These are phyloP conservation scores for Procambarus clarkii DNA, from an alignment of 1,140 invertebrate species.

Conservation along the genomic window DNA sequence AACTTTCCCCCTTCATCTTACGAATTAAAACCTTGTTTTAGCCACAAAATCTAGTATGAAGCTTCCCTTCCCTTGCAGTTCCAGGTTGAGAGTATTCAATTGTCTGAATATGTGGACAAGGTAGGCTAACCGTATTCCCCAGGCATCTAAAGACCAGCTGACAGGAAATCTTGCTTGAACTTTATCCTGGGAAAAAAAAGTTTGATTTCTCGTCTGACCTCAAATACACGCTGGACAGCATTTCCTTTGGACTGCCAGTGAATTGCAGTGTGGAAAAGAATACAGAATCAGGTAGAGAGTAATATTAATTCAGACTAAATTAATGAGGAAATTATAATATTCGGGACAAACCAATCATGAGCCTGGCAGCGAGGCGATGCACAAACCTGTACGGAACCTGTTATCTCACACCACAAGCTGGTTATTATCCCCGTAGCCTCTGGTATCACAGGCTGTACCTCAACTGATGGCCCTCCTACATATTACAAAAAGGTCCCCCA, in stretches of 20 bases:
- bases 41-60: constrained; percentile 37
- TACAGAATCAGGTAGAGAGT: too few species aligned
- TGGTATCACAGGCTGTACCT: too few species aligned
- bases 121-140: constrained; percentile 42
- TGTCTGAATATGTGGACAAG: constrained; percentile 51
- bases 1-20: constrained; percentile 34
- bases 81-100: constrained; percentile 41
- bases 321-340: too few species aligned
- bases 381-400: too few species aligned
- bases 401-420: too few species aligned
- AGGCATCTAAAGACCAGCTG: constrained; percentile 30
- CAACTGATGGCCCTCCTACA: too few species aligned
- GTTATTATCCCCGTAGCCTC: too few species aligned
- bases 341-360: too few species aligned
- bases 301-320: too few species aligned
- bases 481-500: too few species aligned
- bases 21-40: constrained; percentile 30
- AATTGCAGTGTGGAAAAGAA: constrained; percentile 17
- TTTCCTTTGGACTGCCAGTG: constrained; percentile 36
- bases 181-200: constrained; percentile 10
- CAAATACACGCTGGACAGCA: constrained; percentile 46
- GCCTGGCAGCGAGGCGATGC: too few species aligned
- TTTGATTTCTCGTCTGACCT: constrained; percentile 29
- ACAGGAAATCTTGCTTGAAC: constrained; percentile 20
- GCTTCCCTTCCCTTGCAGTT: constrained; percentile 44